Conservation (phyloP, 1,140 invertebrate species). For the Phortica variegata region DNA sequence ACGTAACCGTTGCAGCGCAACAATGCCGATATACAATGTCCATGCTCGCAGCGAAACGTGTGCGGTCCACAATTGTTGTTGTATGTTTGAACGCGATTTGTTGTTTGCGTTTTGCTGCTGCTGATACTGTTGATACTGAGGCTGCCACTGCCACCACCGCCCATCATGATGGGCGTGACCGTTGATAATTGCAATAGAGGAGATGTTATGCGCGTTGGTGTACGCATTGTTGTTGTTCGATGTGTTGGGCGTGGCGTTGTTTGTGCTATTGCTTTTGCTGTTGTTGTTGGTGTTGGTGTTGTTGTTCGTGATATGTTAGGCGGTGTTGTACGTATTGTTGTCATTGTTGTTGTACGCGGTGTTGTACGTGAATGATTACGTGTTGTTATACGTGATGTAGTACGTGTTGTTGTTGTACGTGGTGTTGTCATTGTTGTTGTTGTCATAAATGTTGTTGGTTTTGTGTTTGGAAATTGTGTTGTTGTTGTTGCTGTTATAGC, state of each 20-base stretch:
- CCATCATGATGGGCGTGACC: too few relatives aligned
- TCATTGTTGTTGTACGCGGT: background rate
- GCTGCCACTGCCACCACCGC: too few relatives aligned
- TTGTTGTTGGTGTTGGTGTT: conserved; percentile 3
- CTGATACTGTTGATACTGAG: too few relatives aligned
- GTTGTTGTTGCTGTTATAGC: too few relatives aligned
- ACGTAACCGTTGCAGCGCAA: conserved; percentile 64
- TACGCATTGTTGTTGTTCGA: background rate
- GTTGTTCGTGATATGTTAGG: background rate
- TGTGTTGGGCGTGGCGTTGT: background rate
- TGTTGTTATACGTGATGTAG: conserved; percentile 3
- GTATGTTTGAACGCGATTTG: too few relatives aligned
- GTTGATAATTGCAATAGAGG: too few relatives aligned
- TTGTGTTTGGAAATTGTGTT: conserved; percentile 1
- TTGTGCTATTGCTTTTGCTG: too few relatives aligned
- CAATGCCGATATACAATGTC: conserved; percentile 63
- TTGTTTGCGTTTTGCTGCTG: too few relatives aligned
- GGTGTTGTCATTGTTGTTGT: conserved; percentile 2
- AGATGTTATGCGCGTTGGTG: conserved; percentile 30
- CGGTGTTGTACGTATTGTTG: background rate
- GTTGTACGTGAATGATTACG: too few relatives aligned
- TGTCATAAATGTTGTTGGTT: conserved; percentile 4
- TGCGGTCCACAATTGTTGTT: conserved; percentile 48
- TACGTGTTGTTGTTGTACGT: background rate
- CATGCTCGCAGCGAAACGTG: conserved; percentile 67